Base-by-base conservation (phyloP, 2,113 vertebrate species). In the Rafetus swinhoei region DNA sequence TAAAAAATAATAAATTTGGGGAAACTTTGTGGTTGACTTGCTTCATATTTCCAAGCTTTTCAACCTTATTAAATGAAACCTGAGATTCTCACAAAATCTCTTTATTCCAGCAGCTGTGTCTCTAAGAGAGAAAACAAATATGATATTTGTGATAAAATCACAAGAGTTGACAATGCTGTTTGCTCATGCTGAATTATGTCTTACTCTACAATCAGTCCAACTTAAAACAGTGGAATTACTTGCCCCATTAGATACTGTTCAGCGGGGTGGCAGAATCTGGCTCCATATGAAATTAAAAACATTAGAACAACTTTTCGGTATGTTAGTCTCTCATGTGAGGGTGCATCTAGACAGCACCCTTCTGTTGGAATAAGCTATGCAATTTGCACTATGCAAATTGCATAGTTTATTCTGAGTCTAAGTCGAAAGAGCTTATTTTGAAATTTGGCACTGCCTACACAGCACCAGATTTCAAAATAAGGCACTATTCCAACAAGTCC, bases 1-100 rank as follows among this genome's bases (percentile, higher is more conserved):
- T 74, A 11, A 39, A 91, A 97, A 96, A 95, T 88, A 93, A 92
- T 95, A 97, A 91, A 65, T 95, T 93, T 89, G 59, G 59, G 94
- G 85, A 96, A 81, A 93, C 50, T 77, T n/a, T 87, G 53, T 90
- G 94, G 88, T 95, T 72, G 95, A 93, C 91, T 93, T 93, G 19
- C 83, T 95, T 90, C 83, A 76, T 88, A 93, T 94, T 95, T 97
- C 92, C 55, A 79, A 82, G 74, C 50, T 93, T 92, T 10, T 76
- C 87, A 22, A 85, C 92, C 45, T 65, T 59, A 53, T 4, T 25
- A 35, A 91, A 84, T 60, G 65, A 65, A 91, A 90, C 7, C 18
- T 84, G 72, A 89, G 72, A 86, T 84, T 92, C 52, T 93, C 90
- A 81, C 55, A 53, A 59, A 87, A 3, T 87, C 84, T 4, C 62